phyloP scores from a whole-genome alignment of 2,888 invertebrate genomes.

The Mylabris sibirica region DNA sequence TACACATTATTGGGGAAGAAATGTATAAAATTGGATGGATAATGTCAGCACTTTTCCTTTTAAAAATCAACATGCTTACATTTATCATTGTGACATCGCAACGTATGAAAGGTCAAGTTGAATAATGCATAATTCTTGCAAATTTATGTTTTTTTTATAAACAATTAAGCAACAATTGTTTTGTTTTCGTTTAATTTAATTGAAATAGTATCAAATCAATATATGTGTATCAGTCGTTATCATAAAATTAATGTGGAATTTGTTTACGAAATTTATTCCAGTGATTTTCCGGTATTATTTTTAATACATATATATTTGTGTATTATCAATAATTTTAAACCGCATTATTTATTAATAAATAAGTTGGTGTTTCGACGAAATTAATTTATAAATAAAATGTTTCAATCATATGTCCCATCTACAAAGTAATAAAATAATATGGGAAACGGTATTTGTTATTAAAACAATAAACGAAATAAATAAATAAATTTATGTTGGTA shows the following conservation, averaged over 20 bases:
- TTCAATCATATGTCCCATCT: background rate
- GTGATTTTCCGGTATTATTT: background rate
- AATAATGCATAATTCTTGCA: background rate
- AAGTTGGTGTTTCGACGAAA: background rate
- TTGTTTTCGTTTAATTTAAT: background rate
- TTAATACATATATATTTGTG: too few species aligned
- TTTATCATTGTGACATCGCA: constrained; percentile 7
- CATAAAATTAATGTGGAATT: background rate
- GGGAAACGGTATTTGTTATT: constrained; percentile 17
- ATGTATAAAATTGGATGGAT: background rate
- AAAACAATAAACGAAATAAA: background rate
- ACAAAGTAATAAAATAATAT: constrained; percentile 13
- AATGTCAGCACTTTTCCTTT: background rate
- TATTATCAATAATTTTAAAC: background rate
- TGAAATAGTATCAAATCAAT: background rate
- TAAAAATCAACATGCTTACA: background rate
- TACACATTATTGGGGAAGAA: background rate
- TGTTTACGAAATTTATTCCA: background rate
- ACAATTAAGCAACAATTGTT: background rate
- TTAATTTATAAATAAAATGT: constrained; percentile 16
- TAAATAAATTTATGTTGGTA: constrained; percentile 10
- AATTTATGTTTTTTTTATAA: background rate
- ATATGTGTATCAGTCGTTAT: background rate
- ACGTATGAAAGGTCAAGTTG: background rate
- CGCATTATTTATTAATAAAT: background rate